Conservation (phyloP, 2,797 vertebrate genomes). For the Micropoecilia bifurca region DNA sequence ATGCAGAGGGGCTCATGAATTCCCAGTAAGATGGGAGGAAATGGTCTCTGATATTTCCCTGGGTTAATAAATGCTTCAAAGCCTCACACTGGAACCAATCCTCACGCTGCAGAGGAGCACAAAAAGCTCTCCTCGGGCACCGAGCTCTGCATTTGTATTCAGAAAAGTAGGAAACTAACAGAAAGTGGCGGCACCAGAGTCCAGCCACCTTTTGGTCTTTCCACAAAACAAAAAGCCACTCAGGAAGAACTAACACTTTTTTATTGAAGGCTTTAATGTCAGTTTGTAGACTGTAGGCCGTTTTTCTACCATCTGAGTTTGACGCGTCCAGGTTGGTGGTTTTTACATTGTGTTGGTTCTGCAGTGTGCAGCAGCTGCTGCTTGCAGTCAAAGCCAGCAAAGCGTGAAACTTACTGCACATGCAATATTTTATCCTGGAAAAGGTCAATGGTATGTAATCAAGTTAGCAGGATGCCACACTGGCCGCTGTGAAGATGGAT, state of each 20-base stretch:
- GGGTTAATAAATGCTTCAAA: constrained; percentile 69
- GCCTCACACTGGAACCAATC: constrained; percentile 42
- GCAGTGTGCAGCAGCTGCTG: constrained; percentile 51
- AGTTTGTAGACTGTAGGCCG: background rate
- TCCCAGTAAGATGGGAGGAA: constrained; percentile 47
- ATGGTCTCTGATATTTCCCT: constrained; percentile 51
- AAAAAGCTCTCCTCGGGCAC: constrained; percentile 29
- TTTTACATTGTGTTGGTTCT: constrained; percentile 11
- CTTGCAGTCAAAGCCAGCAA: constrained; percentile 23
- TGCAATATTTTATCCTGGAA: background rate
- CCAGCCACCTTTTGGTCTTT: constrained; percentile 17
- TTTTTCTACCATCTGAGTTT: background rate
- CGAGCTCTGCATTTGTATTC: constrained; percentile 15
- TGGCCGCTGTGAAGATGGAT: constrained; percentile 27
- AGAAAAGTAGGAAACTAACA: constrained; percentile 12
- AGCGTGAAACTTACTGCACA: constrained; percentile 5
- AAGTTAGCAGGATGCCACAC: constrained; percentile 46
- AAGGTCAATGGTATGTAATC: constrained; percentile 17
- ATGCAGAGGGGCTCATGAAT: constrained; percentile 44
- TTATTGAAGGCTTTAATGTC: background rate
- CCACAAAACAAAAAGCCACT: background rate
- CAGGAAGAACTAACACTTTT: background rate
- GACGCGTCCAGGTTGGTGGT: background rate
- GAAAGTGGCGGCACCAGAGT: constrained; percentile 25
- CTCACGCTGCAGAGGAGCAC: constrained; percentile 45